Base-by-base conservation (phyloP, 2,888 invertebrate genomes). In the Temnothorax rugatulus region DNA sequence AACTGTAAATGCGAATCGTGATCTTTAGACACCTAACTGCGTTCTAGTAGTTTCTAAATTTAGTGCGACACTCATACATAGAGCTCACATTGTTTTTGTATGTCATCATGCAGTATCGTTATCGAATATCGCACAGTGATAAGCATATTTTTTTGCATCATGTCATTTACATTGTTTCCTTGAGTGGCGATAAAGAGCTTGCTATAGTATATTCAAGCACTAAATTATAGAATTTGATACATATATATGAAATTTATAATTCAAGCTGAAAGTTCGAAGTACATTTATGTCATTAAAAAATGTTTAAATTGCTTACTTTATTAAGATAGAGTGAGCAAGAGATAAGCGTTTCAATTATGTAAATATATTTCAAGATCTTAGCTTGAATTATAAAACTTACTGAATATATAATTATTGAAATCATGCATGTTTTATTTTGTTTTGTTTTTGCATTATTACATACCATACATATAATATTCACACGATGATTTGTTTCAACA, bases 401-500 rank as follows among this genome's bases (percentile, higher is more conserved):
- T 41, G 13, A 44, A 74, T 9, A 47, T 34, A 34, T 15, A 34
- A 57, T 73, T 57, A n/a, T 71, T 13, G 54, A 50, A 50, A 50
- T 50, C 44, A 59, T 47, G 21, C 34, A 21, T 4, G 11, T 9
- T n/a, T 21, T 5, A 52, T 52, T 7, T 34, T 47, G 15, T 18
- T 59, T 63, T 47, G 1, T 54, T 25, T 52, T 52, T 11, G 15
- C 25, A 52, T 44, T 5, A 25, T n/a, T 41, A 11, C 3, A 47
- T 66, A 8, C 0, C 0, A 52, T 52, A 15, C 8, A n/a, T 21
- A 21, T 18, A 9, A 68, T 57, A 52, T 54, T 66, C 7, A 77
- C 15, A 21, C n/a, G 18, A 34, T 41, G n/a, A 68, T 41, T 64
- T 50, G 3, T 76, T 57, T 64, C 25, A 21, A 2, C 95, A 98